Evolutionary conservation across 2,113 vertebrate species (phyloP).

Genomic region (Chelonoidis abingdonii): DNA sequence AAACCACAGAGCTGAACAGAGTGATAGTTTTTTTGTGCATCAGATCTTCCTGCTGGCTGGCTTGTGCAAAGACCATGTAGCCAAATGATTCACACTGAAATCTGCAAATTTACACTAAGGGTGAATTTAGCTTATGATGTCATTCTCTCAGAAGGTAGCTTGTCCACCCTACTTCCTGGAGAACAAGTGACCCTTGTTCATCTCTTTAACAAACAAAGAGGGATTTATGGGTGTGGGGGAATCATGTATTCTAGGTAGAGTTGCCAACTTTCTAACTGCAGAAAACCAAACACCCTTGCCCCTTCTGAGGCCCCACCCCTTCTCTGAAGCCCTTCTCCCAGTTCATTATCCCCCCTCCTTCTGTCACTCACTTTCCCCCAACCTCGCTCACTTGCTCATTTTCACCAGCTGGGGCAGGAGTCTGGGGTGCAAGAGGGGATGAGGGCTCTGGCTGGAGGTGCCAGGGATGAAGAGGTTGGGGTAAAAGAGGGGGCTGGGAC

Average conservation of each 20-base stretch:
- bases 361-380: no score
- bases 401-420: rapidly evolving
- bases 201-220: background rate
- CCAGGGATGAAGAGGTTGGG: no score
- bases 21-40: background rate
- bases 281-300: no score
- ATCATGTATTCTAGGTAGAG: background rate
- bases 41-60: background rate
- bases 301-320: no score
- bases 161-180: background rate
- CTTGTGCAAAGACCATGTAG: background rate
- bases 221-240: background rate
- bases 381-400: no score
- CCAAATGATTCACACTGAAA: background rate
- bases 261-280: no score
- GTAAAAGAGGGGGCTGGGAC: no score
- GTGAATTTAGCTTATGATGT: background rate
- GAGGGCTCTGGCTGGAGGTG: no score
- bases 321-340: no score
- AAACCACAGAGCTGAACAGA: background rate
- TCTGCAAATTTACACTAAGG: background rate
- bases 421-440: background rate
- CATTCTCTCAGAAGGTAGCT: background rate
- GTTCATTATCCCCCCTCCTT: background rate
- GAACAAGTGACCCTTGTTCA: background rate